Evolutionary conservation across 2,888 invertebrate species (phyloP).

Genomic region (Charanyca ferruginea): DNA sequence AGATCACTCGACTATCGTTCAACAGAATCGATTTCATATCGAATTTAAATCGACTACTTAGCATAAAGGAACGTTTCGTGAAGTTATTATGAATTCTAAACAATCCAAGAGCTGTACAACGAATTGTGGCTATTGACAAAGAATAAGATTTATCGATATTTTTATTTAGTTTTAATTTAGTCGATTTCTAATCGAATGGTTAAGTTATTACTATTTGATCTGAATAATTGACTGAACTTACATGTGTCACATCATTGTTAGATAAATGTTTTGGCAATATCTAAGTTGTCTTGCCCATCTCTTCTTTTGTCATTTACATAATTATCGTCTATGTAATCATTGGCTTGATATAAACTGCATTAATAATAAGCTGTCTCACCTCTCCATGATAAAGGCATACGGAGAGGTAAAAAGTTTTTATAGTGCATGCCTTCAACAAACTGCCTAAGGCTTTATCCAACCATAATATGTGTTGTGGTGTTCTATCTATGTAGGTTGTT

Average conservation of each 20-base stretch:
- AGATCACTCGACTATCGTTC: slow-evolving; percentile 64
- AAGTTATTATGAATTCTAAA: slow-evolving; percentile 66
- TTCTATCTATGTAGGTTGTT: too few relatives aligned
- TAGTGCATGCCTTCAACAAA: too few relatives aligned
- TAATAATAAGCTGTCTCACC: too few relatives aligned
- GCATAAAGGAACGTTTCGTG: slow-evolving; percentile 64
- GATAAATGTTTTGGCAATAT: slow-evolving; percentile 20
- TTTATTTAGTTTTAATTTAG: slow-evolving; percentile 59
- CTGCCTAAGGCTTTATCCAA: too few relatives aligned
- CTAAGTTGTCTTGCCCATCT: slow-evolving; percentile 26
- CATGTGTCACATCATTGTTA: slow-evolving; percentile 37
- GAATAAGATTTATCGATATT: slow-evolving; percentile 61
- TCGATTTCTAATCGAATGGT: slow-evolving; percentile 55
- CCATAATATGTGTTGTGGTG: too few relatives aligned
- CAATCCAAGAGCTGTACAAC: slow-evolving; percentile 59
- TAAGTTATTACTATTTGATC: slow-evolving; percentile 57
- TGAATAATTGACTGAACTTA: slow-evolving; percentile 49
- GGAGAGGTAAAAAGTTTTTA: too few relatives aligned
- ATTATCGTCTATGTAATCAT: background rate
- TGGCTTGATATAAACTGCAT: background rate
- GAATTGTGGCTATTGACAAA: slow-evolving; percentile 59
- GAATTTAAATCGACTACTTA: slow-evolving; percentile 73
- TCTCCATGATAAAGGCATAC: too few relatives aligned
- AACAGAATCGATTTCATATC: slow-evolving; percentile 66
- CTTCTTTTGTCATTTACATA: slow-evolving; percentile 6